phyloP scores from a whole-genome alignment of 2,113 vertebrate species.

The Meles meles region DNA sequence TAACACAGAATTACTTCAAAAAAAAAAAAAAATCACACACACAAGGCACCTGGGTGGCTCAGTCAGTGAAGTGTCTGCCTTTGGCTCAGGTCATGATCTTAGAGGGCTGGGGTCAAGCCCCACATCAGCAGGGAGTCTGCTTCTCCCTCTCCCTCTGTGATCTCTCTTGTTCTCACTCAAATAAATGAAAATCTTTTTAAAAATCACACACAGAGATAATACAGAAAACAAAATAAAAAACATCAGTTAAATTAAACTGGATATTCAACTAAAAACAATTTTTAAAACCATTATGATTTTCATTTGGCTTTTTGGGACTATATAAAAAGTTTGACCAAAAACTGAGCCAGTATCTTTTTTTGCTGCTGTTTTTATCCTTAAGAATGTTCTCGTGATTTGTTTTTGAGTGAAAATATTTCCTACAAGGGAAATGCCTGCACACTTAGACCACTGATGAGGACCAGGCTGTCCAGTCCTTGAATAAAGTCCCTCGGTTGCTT shows the following conservation, averaged over 20 bases:
- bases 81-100: not conserved
- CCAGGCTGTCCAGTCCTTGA: not conserved
- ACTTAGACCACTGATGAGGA: not conserved
- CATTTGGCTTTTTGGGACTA: not conserved
- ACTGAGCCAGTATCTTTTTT: not conserved
- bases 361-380: not conserved
- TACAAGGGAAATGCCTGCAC: not conserved
- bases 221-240: not conserved
- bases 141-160: not conserved
- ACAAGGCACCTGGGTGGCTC: not conserved
- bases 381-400: not conserved
- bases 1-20: not conserved
- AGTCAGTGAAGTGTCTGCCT: not conserved
- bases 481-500: not conserved
- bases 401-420: conserved; percentile 43
- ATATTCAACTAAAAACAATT: not conserved
- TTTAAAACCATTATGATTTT: not conserved
- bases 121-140: not conserved
- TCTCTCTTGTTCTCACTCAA: not conserved
- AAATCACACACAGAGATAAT: not conserved
- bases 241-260: not conserved
- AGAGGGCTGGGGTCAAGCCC: not conserved
- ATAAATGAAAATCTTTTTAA: not conserved
- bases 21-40: not conserved
- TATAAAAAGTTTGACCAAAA: not conserved